These are phyloP conservation scores for Rapana venosa DNA, from an alignment of 2,888 invertebrate species.

Conservation along the genomic window DNA sequence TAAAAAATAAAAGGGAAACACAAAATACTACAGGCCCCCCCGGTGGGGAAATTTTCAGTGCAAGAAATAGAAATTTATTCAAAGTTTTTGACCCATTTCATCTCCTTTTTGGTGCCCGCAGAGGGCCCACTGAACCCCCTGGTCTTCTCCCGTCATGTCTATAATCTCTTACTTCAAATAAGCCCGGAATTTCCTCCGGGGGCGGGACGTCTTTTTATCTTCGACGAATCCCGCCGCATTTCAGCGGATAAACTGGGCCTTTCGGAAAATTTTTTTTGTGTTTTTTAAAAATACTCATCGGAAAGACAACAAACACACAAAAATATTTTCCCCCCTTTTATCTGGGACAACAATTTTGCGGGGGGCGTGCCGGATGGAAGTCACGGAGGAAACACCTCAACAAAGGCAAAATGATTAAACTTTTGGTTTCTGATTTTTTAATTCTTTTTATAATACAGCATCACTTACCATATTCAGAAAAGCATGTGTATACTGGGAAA, in stretches of 20 bases:
- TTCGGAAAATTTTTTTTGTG: constrained; percentile 67
- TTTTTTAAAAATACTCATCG: constrained; percentile 43
- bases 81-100: too few species aligned
- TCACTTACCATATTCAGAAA: too few species aligned
- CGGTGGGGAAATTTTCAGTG: too few species aligned
- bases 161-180: constrained; percentile 78
- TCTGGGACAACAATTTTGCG: constrained; percentile 71
- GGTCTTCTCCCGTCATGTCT: too few species aligned
- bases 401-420: neutral
- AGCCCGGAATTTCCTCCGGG: constrained; percentile 79
- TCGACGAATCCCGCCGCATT: constrained; percentile 75
- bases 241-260: constrained; percentile 67
- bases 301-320: constrained; percentile 16
- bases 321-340: constrained; percentile 50
- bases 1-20: too few species aligned
- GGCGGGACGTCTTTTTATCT: constrained; percentile 79
- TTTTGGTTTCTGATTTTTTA: too few species aligned
- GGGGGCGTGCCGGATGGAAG: constrained; percentile 35
- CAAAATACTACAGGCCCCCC: too few species aligned
- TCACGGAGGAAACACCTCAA: neutral
- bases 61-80: too few species aligned
- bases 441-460: too few species aligned
- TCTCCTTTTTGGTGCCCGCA: too few species aligned
- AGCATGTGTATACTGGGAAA: too few species aligned
- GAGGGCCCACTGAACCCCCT: too few species aligned